Evolutionary conservation across 2,113 vertebrate species (phyloP).

Genomic region (Myodes glareolus): DNA sequence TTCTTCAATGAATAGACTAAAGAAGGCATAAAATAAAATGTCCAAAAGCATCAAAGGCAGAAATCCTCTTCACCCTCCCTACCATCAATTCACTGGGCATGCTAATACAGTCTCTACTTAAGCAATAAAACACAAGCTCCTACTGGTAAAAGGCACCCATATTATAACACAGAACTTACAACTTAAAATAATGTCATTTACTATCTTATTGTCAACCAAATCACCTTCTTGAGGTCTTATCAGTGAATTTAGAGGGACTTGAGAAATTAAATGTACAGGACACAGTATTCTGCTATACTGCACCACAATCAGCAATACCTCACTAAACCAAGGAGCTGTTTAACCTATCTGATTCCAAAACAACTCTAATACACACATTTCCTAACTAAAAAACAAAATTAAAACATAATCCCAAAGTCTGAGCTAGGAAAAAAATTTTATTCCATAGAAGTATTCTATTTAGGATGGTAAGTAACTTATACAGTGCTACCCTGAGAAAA

Average conservation of each 20-base stretch:
- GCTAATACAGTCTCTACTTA: neutral
- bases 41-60: neutral
- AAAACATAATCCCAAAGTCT: neutral
- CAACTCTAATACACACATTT: constrained; percentile 9
- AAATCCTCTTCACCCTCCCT: neutral
- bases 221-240: neutral
- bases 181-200: constrained; percentile 14
- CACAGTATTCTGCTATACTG: constrained; percentile 43
- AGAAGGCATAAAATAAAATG: constrained; percentile 19
- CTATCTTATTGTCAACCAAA: constrained; percentile 11
- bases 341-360: neutral
- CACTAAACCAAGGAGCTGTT: neutral
- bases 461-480: constrained; percentile 20
- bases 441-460: neutral
- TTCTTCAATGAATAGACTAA: neutral
- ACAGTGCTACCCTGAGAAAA: constrained; percentile 18
- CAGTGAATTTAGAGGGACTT: constrained; percentile 27
- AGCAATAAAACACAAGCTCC: neutral
- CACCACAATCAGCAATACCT: constrained; percentile 25
- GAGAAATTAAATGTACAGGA: neutral
- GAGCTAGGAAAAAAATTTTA: constrained; percentile 7
- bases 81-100: neutral
- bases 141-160: too few relatives aligned
- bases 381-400: neutral
- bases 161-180: constrained; percentile 7